These are phyloP conservation scores for Melolontha melolontha DNA, from an alignment of 2,888 invertebrate species.

Conservation along the genomic window DNA sequence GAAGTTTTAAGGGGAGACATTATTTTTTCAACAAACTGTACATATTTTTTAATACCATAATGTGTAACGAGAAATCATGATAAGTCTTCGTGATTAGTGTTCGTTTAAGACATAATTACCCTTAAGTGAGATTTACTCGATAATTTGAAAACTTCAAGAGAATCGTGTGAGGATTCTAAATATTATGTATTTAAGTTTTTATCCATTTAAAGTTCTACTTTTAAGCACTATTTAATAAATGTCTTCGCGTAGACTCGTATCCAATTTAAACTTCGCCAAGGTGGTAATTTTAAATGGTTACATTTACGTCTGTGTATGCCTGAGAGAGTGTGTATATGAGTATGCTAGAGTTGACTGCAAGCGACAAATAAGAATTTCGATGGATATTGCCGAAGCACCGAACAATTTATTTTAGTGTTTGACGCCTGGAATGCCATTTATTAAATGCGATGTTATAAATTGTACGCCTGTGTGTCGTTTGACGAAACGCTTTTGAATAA, in stretches of 20 bases:
- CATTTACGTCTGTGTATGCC: background rate
- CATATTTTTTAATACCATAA: too few species aligned
- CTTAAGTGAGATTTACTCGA: too few species aligned
- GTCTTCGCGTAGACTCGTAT: background rate
- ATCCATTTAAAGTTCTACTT: too few species aligned
- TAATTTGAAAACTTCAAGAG: too few species aligned
- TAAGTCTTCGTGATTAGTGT: too few species aligned
- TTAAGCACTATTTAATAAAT: too few species aligned
- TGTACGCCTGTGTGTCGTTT: conserved; percentile 16
- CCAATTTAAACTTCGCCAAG: conserved; percentile 5
- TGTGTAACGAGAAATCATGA: too few species aligned
- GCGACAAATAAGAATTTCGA: conserved; percentile 30
- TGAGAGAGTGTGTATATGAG: background rate
- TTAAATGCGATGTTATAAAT: conserved; percentile 36
- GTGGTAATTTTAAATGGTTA: background rate
- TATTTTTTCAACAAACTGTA: too few species aligned
- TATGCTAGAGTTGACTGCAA: background rate
- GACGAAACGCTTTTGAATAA: conserved; percentile 35
- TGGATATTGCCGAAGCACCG: conserved; percentile 16
- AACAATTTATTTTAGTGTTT: conserved; percentile 29
- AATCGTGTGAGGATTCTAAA: too few species aligned
- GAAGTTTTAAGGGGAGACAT: too few species aligned
- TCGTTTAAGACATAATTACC: too few species aligned
- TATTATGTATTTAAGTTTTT: too few species aligned
- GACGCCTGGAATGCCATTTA: conserved; percentile 29